These are phyloP conservation scores for Malurus leucopterus DNA, from an alignment of 2,797 vertebrate genomes.

Conservation along the genomic window DNA sequence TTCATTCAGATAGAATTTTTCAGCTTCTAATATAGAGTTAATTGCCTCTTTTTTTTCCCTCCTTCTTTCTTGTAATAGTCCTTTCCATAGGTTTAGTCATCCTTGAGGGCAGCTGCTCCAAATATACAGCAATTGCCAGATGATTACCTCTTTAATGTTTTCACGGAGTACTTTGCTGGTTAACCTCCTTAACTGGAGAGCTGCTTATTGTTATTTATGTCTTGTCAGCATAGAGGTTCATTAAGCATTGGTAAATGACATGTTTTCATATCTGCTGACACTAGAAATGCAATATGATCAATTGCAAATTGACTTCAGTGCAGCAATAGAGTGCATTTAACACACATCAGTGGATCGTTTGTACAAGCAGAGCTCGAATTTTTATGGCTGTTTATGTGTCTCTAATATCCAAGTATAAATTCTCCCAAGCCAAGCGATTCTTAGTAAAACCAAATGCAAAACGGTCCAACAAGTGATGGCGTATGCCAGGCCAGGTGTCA, in stretches of 20 bases:
- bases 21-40: background rate
- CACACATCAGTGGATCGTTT: conserved; percentile 52
- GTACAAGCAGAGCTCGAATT: conserved; percentile 30
- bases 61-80: background rate
- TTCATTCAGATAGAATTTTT: background rate
- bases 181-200: conserved; percentile 51
- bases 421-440: background rate
- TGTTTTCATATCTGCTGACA: conserved; percentile 41
- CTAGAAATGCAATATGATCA: conserved; percentile 33
- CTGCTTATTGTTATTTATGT: conserved; percentile 57
- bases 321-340: conserved; percentile 46
- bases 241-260: conserved; percentile 41
- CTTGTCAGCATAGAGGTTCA: conserved; percentile 37
- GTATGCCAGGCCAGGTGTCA: background rate
- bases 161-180: conserved; percentile 27
- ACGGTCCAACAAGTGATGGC: background rate
- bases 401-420: conserved; percentile 42
- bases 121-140: conserved; percentile 19
- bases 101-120: conserved; percentile 18
- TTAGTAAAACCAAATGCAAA: background rate
- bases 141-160: conserved; percentile 39
- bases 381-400: conserved; percentile 50
- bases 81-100: conserved; percentile 5
- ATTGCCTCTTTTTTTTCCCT: background rate
- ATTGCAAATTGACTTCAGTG: conserved; percentile 16